A percentile compares a stretch with the other conserved stretches of the same genome.
Evolutionary conservation across 2,888 invertebrate genomes (phyloP).

Genomic region (Patella depressa): DNA sequence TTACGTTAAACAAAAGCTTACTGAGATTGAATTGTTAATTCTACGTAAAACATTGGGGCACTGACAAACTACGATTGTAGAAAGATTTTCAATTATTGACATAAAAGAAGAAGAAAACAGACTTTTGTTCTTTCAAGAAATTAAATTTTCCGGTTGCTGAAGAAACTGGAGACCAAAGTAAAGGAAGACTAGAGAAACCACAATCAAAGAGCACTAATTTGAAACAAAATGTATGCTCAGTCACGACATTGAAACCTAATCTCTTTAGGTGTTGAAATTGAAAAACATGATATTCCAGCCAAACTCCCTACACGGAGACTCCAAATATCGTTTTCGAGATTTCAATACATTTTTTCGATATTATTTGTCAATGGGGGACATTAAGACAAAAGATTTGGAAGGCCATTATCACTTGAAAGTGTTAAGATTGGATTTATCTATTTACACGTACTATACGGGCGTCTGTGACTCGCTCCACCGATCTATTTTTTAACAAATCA

Average conservation of each 20-base stretch:
- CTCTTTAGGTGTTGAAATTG: background rate
- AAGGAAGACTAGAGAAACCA: background rate
- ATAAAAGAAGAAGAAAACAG: no score
- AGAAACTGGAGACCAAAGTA: background rate
- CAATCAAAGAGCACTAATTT: background rate
- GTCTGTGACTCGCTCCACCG: conserved; percentile 3
- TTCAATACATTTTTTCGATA: background rate
- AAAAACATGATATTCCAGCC: background rate
- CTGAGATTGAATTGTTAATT: no score
- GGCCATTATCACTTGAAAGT: background rate
- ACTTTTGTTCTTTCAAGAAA: no score
- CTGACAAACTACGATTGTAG: no score
- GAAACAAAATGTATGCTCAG: background rate
- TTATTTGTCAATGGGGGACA: background rate
- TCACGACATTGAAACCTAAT: conserved; percentile 1
- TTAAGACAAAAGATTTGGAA: background rate
- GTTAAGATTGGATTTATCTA: conserved; percentile 2
- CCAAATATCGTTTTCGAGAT: background rate
- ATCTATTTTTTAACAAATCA: conserved; percentile 10
- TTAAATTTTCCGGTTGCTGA: background rate
- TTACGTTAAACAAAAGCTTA: no score
- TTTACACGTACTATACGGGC: background rate
- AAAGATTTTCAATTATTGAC: no score
- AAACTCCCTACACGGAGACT: background rate
- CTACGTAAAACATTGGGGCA: no score